Base-by-base conservation (phyloP, 2,113 vertebrate genomes). In the Muscicapa adusta region DNA sequence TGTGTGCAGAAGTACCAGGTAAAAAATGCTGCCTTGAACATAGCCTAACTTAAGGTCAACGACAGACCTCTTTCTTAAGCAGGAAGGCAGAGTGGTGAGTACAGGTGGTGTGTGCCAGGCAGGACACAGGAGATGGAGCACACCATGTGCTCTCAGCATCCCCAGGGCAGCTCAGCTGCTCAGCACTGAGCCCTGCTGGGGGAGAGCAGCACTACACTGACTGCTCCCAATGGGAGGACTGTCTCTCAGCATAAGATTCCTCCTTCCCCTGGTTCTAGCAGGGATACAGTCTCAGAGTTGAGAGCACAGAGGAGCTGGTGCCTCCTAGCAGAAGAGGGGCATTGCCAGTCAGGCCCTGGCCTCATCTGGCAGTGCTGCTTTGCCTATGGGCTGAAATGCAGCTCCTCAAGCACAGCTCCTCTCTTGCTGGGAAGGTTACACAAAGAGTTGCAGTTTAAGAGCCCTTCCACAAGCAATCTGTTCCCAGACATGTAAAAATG, bases 391-490 rank as follows among this genome's bases (percentile, higher is more conserved):
- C 29, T 76, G 43, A 54, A 78, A 77, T 13, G 8, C 26, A 38
- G 4, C 20, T 62, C 20, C 10, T 86, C 23, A 18, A 34, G 25
- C 2, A 1, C 19, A 29, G n/a, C 11, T 63, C 1, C 61, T 71
- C 56, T 58, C 9, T 6, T 47, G 8, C 15, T 60, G 26, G 14
- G 18, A 72, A 60, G 5, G 22, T 71, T 51, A 34, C 20, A 14
- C 8, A 74, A 34, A 0, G 0, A 91, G 8, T 20, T 38, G 18
- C 24, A 50, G 17, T 38, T 36, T 56, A 3, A 12, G 5, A 74
- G 9, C 5, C 3, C 1, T 36, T 8, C 14, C 31, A 31, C 1
- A 1, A 58, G 10, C 48, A 60, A 11, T 19, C 6, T 17, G 3
- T 25, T 83, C 16, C 13, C 45, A 45, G 31, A 31, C 18, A 31